Conservation (phyloP, 2,113 vertebrate species). For the Trinectes maculatus region DNA sequence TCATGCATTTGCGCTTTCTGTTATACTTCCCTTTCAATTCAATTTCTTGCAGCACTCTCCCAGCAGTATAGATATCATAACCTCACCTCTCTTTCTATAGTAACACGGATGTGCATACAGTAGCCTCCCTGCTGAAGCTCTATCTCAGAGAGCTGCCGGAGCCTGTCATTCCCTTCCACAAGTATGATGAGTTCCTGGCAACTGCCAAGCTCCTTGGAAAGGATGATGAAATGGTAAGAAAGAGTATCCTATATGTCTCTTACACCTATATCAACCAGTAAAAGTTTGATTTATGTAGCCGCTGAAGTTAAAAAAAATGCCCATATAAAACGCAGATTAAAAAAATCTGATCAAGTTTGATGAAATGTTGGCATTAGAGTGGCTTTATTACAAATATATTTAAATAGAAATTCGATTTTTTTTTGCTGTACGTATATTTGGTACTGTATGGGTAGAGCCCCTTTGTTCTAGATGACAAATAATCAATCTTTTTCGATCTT, state of each 20-base stretch:
- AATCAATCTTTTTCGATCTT: too few species aligned
- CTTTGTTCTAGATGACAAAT: too few species aligned
- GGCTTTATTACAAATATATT: too few species aligned
- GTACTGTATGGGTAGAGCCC: too few species aligned
- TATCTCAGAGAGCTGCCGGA: constrained; percentile 96
- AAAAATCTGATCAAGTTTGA: too few species aligned
- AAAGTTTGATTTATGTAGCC: background rate
- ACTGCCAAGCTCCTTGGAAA: constrained; percentile 91
- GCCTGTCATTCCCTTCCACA: constrained; percentile 92
- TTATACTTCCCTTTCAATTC: background rate
- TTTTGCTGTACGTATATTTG: too few species aligned
- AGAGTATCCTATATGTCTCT: background rate
- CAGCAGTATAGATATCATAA: constrained; percentile 2
- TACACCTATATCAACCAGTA: background rate
- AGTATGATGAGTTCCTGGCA: constrained; percentile 92
- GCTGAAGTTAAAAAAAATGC: too few species aligned
- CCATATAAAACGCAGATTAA: too few species aligned
- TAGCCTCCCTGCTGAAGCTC: constrained; percentile 95
- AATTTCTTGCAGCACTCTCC: background rate
- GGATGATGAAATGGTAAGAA: constrained; percentile 90
- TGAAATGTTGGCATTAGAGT: too few species aligned
- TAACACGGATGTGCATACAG: constrained; percentile 96
- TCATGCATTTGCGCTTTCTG: background rate
- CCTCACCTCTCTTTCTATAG: constrained; percentile 73
- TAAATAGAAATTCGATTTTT: too few species aligned